Conservation (phyloP, 2,113 vertebrate species). For the Tachycineta bicolor region DNA sequence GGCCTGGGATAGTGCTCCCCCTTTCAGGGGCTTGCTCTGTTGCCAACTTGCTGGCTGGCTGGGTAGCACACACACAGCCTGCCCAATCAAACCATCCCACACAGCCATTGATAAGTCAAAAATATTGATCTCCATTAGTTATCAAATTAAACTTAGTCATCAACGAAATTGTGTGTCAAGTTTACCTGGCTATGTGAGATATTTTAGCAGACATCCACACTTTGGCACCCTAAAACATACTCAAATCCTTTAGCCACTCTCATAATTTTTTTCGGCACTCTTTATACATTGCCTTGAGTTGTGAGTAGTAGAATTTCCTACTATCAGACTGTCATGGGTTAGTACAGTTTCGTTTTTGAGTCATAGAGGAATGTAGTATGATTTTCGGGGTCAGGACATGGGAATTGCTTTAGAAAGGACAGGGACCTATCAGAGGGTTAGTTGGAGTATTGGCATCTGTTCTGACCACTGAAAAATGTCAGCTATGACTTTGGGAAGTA, state of each 20-base stretch:
- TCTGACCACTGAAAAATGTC: too few relatives aligned
- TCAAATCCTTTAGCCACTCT: background rate
- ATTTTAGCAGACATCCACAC: background rate
- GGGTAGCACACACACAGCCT: background rate
- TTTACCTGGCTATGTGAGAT: background rate
- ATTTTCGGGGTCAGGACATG: too few relatives aligned
- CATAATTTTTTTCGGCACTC: background rate
- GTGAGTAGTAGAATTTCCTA: background rate
- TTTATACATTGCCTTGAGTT: background rate
- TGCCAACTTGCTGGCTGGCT: background rate
- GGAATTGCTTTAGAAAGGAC: too few relatives aligned
- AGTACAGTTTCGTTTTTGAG: too few relatives aligned
- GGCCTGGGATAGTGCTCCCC: background rate
- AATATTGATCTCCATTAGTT: background rate
- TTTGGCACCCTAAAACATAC: background rate
- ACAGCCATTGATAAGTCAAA: background rate
- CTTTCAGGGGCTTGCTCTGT: background rate
- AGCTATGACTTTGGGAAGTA: too few relatives aligned
- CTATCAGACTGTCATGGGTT: background rate
- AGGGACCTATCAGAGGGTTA: too few relatives aligned
- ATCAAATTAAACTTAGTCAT: background rate
- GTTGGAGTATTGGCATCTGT: too few relatives aligned
- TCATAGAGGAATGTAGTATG: too few relatives aligned
- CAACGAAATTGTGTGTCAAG: background rate
- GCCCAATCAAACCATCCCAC: background rate